These are phyloP conservation scores for Semibalanus balanoides DNA, from an alignment of 1,140 invertebrate genomes.

Conservation along the genomic window DNA sequence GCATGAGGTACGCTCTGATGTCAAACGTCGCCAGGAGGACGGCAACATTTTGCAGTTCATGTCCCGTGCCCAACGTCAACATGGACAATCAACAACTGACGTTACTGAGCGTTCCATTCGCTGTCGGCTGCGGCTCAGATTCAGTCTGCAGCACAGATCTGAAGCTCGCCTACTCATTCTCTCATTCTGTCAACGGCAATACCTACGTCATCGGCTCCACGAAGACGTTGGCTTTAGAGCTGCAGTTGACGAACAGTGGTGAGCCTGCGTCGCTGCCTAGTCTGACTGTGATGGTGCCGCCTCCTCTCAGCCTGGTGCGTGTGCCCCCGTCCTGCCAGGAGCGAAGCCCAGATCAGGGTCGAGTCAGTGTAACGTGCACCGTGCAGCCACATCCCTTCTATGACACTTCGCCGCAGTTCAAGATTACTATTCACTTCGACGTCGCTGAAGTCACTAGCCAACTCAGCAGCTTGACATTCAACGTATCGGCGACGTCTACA, in stretches of 20 bases:
- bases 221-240: neutral
- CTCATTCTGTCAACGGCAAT: neutral
- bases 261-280: neutral
- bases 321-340: neutral
- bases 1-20: neutral
- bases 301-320: slow-evolving; percentile 7
- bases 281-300: slow-evolving; percentile 2
- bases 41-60: neutral
- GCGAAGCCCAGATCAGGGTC: neutral
- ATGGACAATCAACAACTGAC: neutral
- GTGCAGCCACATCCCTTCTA: neutral
- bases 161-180: neutral
- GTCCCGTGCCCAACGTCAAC: neutral
- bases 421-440: too few relatives aligned
- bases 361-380: neutral
- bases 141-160: neutral
- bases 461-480: neutral
- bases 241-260: neutral
- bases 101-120: neutral
- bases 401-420: neutral
- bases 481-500: neutral
- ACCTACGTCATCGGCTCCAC: neutral
- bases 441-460: neutral
- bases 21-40: neutral
- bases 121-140: neutral